Base-by-base conservation (phyloP, 2,113 vertebrate species). In the Eonycteris spelaea region DNA sequence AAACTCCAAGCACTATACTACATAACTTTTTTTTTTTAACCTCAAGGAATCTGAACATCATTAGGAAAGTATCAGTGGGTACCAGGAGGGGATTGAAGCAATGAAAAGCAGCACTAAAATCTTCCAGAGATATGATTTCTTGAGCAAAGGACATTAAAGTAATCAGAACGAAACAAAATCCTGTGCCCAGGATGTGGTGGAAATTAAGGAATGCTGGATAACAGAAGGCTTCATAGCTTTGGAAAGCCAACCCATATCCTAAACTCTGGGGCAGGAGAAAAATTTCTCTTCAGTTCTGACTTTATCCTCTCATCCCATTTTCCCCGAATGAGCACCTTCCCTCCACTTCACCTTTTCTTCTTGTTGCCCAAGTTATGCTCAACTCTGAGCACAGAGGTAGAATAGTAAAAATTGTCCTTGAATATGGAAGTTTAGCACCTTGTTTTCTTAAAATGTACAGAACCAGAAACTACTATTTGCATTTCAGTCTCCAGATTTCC, bases 401-500 rank as follows among this genome's bases (percentile, higher is more conserved):
- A 57, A 87, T 0, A 68, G 79, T 28, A 90, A 86, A 88, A 22
- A 24, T 70, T 16, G 4, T 15, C 78, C 71, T 51, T 79, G 8
- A 65, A 94, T 33, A 57, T 24, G 24, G 24, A 95, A 92, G 63
- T 51, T 71, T 53, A 90, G 59, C 45, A 63, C 5, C 65, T 80
- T 9, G 3, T 94, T 68, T 95, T 82, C 80, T 92, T 83, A 48
- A 79, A 83, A 82, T 74, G 45, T 77, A 70, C 63, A 80, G 86
- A 89, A 89, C 12, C 90, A 74, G 75, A 97, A 28, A 79, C n/a
- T 77, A 90, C 85, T 68, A 86, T 78, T 83, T 91, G 73, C 61
- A 86, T 95, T 95, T 96, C 84, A 51, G 14, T 91, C 63, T 95
- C 94, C 90, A 91, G 0, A 95, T 63, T 91, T 82, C 80, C 86